Percentiles rank a stretch among this genome's conserved stretches.
These are phyloP conservation scores for Catamblyrhynchus diadema DNA, from an alignment of 2,797 vertebrate genomes.

Conservation along the genomic window DNA sequence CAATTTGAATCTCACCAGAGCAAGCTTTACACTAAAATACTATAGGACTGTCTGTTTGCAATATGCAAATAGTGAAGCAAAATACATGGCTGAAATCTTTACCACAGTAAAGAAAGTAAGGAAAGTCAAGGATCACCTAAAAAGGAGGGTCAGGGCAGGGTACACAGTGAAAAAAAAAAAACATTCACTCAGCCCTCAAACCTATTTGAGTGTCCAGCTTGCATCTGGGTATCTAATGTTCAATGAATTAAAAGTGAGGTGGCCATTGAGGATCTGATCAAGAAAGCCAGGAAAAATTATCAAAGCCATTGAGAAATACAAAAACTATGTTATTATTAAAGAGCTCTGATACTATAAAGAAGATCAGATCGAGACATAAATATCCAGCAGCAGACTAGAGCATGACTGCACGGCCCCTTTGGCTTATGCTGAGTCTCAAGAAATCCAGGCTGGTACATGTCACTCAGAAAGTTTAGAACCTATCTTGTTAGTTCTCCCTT, in stretches of 20 bases:
- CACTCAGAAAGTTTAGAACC: neutral
- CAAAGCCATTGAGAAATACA: neutral
- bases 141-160: neutral
- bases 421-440: neutral
- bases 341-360: neutral
- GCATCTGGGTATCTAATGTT: neutral
- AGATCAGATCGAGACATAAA: neutral
- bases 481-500: neutral
- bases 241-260: neutral
- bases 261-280: neutral
- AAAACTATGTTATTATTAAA: neutral
- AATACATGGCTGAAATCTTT: neutral
- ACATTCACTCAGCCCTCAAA: neutral
- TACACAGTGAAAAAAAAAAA: neutral
- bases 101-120: neutral
- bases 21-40: neutral
- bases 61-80: neutral
- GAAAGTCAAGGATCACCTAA: neutral
- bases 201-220: neutral
- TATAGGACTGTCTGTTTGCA: neutral
- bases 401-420: neutral
- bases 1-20: neutral
- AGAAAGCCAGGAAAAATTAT: neutral
- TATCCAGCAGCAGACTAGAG: neutral
- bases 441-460: neutral